Base-by-base conservation (phyloP, 2,113 vertebrate genomes). In the Scartelaos histophorus region DNA sequence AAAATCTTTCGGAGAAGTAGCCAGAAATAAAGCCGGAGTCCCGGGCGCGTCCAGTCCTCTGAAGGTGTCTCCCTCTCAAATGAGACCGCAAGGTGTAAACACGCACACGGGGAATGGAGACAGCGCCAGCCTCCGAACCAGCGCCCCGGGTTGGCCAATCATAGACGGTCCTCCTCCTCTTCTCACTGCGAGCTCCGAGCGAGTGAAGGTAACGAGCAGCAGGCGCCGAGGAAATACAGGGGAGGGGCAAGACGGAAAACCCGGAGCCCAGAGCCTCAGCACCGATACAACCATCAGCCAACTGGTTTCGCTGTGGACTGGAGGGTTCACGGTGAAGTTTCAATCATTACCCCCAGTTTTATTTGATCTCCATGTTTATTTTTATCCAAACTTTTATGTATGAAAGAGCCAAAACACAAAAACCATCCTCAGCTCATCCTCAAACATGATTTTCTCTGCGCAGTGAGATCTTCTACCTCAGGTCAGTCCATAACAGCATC, bases 71-170 rank as follows among this genome's bases (percentile, higher is more conserved):
- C 34, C 51, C 34, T 67, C 76, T 69, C 43, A 74, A 76, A 76
- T 76, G 79, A 35, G 79, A 81, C 83, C 82, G 79, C 76, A 87
- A 90, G 87, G 89, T 92, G 91, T 93, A 92, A 93, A 94, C 92
- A 93, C 82, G 87, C 80, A 86, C 87, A 88, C 89, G 74, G 82
- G 34, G 79, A 85, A 85, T 77, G 73, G 81, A 71, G 84, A 70
- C 85, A 87, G 71, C 64, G 83, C 87, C 87, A 92, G 83, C 83
- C 87, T 89, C 89, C 76, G 79, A 85, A 86, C 91, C 82, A 87
- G 81, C 86, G 87, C 87, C 80, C 86, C 85, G 75, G 83, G 74
- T 86, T 80, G 89, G 87, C 93, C 93, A 94, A 94, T 93, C 92
- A 91, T 58, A 81, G 49, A 79, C 70, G 79, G 80, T 72, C 89